Base-by-base conservation (phyloP, 1,140 invertebrate genomes). In the Anastatus disparis region DNA sequence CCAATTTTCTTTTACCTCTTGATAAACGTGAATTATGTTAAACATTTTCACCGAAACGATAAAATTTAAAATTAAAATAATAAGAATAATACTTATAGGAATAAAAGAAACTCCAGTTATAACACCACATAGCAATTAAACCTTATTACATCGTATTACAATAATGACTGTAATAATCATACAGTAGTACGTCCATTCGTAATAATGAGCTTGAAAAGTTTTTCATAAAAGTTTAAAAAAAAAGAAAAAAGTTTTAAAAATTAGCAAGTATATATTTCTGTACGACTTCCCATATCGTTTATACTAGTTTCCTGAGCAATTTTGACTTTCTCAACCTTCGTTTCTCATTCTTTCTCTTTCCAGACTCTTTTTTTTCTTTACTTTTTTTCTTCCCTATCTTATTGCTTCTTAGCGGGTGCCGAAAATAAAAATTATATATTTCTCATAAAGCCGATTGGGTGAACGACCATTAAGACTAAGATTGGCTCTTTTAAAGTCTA, bases 151-250 rank as follows among this genome's bases (percentile, higher is more conserved):
- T 65, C 62, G 46, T 35, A 66, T 71, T 71, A 70, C 58, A 63
- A 63, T 63, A 70, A 70, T 63, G 67, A 46, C 67, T 48, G 56
- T 62, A 44, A 58, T 62, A 42, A 69, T 69, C 58, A 53, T n/a
- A n/a, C 55, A 8, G 26, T n/a, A 55, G 50, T 56, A 52, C 46
- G 52, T 58, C 65, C 48, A 58, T 48, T 58, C 42, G 64, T 56
- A 42, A 31, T n/a, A n/a, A 13, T 56, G 27, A 56, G 29, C 26
- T 22, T n/a, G n/a, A n/a, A n/a, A n/a, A n/a, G n/a, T n/a, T n/a
- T n/a, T n/a, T n/a, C n/a, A n/a, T n/a, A n/a, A n/a, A n/a, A n/a
- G n/a, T n/a, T n/a, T n/a, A 35, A 35, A 35, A 10, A 35, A 35
- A 35, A 15, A 13, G 42, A 44, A 35, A 44, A n/a, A n/a, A n/a